A percentile compares a stretch with the other conserved stretches of the same genome.
phyloP scores from a whole-genome alignment of 2,888 invertebrate species.

The Hypena proboscidalis region DNA sequence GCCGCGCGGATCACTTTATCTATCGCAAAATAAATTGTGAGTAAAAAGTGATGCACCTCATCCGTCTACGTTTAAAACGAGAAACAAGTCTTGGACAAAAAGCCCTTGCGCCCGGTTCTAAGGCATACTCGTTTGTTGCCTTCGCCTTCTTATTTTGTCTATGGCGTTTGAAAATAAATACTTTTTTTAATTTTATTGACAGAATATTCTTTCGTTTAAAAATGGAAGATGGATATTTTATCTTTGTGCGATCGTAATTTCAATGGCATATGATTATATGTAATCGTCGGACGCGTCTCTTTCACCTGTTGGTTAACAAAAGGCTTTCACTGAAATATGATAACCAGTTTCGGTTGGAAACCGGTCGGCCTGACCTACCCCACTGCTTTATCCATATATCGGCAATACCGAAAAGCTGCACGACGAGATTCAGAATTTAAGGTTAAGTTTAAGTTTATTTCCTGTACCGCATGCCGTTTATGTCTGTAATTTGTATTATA shows the following conservation, averaged over 20 bases:
- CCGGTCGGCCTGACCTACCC: constrained; percentile 42
- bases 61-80: constrained; percentile 67
- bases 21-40: constrained; percentile 61
- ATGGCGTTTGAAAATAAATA: constrained; percentile 34
- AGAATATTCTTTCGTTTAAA: constrained; percentile 9
- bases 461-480: constrained; percentile 1
- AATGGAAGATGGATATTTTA: background rate
- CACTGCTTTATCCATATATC: constrained; percentile 27
- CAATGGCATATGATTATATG: background rate
- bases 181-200: constrained; percentile 13
- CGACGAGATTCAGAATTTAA: constrained; percentile 10
- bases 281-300: constrained; percentile 1
- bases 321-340: constrained; percentile 41
- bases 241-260: background rate
- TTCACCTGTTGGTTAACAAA: constrained; percentile 23
- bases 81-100: constrained; percentile 56
- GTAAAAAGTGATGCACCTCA: constrained; percentile 75
- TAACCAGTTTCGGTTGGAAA: constrained; percentile 32
- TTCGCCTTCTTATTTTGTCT: constrained; percentile 42
- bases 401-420: constrained; percentile 11
- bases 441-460: constrained; percentile 10
- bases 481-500: no score
- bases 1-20: constrained; percentile 64
- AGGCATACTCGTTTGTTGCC: constrained; percentile 41
- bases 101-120: constrained; percentile 44